Conservation (phyloP, 2,888 invertebrate species). For the Spisula solida region DNA sequence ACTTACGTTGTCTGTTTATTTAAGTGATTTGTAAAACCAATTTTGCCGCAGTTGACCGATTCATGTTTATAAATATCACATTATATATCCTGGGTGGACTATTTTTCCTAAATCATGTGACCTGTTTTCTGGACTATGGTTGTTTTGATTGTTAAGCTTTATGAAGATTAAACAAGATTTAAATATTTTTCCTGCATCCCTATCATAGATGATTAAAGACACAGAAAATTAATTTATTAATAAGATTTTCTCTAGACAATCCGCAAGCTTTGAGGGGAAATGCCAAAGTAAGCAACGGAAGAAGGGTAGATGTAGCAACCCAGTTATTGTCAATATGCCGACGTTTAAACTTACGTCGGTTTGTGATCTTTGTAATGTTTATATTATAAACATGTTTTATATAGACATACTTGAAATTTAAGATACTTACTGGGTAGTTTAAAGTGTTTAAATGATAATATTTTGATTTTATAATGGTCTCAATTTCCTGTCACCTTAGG, state of each 20-base stretch:
- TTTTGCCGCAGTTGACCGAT: too few species aligned
- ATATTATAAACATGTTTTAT: background rate
- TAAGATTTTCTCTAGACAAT: background rate
- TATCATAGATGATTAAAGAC: background rate
- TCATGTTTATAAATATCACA: too few species aligned
- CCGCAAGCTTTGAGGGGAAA: background rate
- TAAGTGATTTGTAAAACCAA: too few species aligned
- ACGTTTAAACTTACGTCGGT: background rate
- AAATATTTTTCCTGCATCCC: background rate
- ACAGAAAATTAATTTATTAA: background rate
- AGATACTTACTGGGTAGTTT: background rate
- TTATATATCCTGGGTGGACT: too few species aligned
- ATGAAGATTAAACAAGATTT: slow-evolving; percentile 20
- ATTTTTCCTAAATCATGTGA: background rate
- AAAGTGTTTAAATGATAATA: slow-evolving; percentile 18
- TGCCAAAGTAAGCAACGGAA: background rate
- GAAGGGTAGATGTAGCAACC: background rate
- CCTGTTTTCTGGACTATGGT: background rate
- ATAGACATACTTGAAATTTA: background rate
- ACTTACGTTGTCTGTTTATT: too few species aligned
- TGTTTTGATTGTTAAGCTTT: slow-evolving; percentile 9
- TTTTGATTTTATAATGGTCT: slow-evolving; percentile 20
- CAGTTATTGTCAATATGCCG: background rate
- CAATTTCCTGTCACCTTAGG: slow-evolving; percentile 11
- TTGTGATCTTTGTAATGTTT: slow-evolving; percentile 2